A percentile compares a stretch with the other conserved stretches of the same genome.
Conservation (phyloP, 2,888 invertebrate species). For the Nephrotoma flavescens region DNA sequence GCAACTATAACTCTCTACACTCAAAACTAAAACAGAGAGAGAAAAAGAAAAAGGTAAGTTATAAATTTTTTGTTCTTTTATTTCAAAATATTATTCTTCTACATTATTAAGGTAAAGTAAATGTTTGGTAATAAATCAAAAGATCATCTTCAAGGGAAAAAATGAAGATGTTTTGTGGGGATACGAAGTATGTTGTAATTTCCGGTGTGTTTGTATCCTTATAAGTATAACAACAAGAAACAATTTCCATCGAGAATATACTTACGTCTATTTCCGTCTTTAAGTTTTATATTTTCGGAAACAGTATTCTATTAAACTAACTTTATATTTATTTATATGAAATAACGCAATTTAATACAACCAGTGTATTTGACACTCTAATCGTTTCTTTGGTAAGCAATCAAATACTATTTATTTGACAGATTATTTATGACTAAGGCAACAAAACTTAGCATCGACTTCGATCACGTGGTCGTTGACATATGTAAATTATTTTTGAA, state of each 20-base stretch:
- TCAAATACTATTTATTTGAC: no score
- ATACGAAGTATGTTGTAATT: not conserved
- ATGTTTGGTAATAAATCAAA: not conserved
- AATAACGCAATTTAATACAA: not conserved
- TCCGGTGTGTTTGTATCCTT: not conserved
- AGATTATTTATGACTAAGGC: no score
- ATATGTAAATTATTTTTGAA: no score
- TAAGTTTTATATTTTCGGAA: not conserved
- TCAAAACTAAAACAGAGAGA: not conserved
- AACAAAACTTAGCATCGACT: no score
- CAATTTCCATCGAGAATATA: not conserved
- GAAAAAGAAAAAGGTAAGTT: not conserved
- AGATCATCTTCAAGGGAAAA: not conserved
- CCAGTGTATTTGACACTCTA: not conserved
- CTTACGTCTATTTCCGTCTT: not conserved
- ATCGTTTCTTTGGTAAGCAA: no score
- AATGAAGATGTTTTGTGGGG: not conserved
- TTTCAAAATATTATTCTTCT: not conserved
- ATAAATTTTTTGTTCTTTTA: not conserved
- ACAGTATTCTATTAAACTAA: no score
- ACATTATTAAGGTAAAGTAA: not conserved
- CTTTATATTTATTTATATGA: not conserved
- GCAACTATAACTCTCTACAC: not conserved
- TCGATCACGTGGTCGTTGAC: no score
- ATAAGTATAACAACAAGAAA: not conserved